These are phyloP conservation scores for Horisme vitalbata DNA, from an alignment of 2,888 invertebrate genomes.

Conservation along the genomic window DNA sequence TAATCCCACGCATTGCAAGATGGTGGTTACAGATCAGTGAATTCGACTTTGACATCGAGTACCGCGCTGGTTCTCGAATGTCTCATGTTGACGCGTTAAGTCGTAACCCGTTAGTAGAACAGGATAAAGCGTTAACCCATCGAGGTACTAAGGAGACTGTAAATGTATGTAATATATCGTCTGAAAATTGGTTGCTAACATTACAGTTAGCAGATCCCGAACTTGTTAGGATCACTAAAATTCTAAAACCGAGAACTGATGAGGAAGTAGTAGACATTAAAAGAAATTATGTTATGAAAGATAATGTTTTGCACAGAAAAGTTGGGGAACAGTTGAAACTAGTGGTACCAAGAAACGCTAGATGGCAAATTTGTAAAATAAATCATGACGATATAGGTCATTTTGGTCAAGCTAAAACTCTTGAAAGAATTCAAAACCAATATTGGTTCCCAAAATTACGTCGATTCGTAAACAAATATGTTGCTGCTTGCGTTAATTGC, in stretches of 20 bases:
- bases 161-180: no score
- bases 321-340: neutral
- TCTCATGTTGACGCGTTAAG: neutral
- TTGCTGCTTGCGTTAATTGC: conserved; percentile 10
- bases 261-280: neutral
- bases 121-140: no score
- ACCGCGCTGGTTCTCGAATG: conserved; percentile 1
- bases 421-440: conserved; percentile 7
- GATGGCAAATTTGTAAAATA: conserved; percentile 3
- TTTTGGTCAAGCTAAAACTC: neutral
- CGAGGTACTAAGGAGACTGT: no score
- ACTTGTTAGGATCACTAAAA: conserved; percentile 3
- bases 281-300: conserved; percentile 1
- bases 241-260: no score
- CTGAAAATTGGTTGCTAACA: conserved; percentile 8
- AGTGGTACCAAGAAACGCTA: conserved; percentile 6
- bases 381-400: conserved; percentile 6
- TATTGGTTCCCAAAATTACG: conserved; percentile 10
- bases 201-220: conserved; percentile 11
- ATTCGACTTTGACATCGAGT: conserved; percentile 1
- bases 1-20: conserved; percentile 1
- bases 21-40: conserved; percentile 6
- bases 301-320: neutral
- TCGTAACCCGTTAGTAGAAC: neutral
- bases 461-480: conserved; percentile 14